Percentiles rank a stretch among this genome's conserved stretches.
phyloP scores from a whole-genome alignment of 2,113 vertebrate species.

The Nerophis ophidion region DNA sequence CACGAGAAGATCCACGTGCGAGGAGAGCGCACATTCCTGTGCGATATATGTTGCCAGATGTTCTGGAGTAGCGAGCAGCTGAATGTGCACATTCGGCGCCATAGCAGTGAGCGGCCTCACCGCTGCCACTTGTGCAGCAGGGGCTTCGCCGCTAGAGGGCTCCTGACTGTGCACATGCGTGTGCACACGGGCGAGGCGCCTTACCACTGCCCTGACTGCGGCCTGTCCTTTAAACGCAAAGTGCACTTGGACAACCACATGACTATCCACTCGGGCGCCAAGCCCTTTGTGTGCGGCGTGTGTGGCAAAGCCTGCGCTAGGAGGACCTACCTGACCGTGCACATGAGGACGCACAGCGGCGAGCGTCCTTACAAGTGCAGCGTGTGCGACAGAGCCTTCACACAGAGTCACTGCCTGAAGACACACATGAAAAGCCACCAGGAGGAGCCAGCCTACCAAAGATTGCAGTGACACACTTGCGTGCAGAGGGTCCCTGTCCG shows the following conservation, averaged over 20 bases:
- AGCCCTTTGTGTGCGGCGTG: not conserved
- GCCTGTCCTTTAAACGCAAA: constrained; percentile 47
- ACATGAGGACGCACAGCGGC: not conserved
- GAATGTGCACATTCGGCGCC: constrained; percentile 47
- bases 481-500: too few species aligned
- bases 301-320: not conserved
- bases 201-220: constrained; percentile 44
- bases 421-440: constrained; percentile 27
- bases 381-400: constrained; percentile 49
- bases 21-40: constrained; percentile 43
- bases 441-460: too few species aligned
- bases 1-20: constrained; percentile 53
- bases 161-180: constrained; percentile 37
- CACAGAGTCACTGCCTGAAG: constrained; percentile 58
- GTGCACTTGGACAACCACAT: constrained; percentile 16
- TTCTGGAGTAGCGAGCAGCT: constrained; percentile 43
- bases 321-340: not conserved
- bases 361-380: constrained; percentile 45
- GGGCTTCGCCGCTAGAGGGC: constrained; percentile 37
- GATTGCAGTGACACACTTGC: too few species aligned
- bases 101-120: constrained; percentile 40
- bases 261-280: not conserved
- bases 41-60: constrained; percentile 58
- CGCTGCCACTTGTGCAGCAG: constrained; percentile 38
- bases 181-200: constrained; percentile 48